These are phyloP conservation scores for Rhizomys pruinosus DNA, from an alignment of 2,113 vertebrate genomes.

Conservation along the genomic window DNA sequence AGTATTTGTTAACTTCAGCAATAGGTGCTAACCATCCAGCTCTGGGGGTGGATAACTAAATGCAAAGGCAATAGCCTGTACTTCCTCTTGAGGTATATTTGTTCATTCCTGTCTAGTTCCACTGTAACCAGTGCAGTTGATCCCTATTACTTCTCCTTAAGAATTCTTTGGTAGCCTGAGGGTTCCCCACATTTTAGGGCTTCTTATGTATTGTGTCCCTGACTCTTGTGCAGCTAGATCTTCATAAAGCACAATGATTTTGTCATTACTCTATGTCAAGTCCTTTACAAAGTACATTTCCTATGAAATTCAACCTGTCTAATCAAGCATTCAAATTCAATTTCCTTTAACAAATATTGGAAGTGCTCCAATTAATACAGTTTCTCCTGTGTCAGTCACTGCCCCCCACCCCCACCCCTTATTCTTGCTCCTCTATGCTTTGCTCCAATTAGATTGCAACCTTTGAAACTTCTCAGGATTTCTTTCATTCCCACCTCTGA, in stretches of 20 bases:
- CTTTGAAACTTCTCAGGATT: accelerated
- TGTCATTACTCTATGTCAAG: not conserved
- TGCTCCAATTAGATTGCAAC: not conserved
- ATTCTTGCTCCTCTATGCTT: not conserved
- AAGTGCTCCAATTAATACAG: constrained; percentile 4
- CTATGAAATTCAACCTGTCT: constrained; percentile 2
- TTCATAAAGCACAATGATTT: not conserved
- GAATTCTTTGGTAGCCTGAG: not conserved
- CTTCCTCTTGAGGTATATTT: not conserved
- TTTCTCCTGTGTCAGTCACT: not conserved
- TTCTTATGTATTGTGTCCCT: accelerated
- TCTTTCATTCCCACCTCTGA: accelerated
- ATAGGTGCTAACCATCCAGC: too few species aligned
- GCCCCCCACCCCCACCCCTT: not conserved
- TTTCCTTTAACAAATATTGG: constrained; percentile 59
- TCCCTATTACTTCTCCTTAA: not conserved
- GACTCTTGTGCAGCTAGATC: not conserved
- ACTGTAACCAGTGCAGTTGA: not conserved
- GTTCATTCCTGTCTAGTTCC: not conserved
- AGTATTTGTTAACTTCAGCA: not conserved
- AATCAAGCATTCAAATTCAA: constrained; percentile 62
- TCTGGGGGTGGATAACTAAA: not conserved
- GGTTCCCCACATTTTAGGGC: not conserved
- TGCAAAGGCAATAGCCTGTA: not conserved
- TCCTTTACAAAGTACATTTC: constrained; percentile 12